These are phyloP conservation scores for Dolomedes plantarius DNA, from an alignment of 2,888 invertebrate genomes.

Conservation along the genomic window DNA sequence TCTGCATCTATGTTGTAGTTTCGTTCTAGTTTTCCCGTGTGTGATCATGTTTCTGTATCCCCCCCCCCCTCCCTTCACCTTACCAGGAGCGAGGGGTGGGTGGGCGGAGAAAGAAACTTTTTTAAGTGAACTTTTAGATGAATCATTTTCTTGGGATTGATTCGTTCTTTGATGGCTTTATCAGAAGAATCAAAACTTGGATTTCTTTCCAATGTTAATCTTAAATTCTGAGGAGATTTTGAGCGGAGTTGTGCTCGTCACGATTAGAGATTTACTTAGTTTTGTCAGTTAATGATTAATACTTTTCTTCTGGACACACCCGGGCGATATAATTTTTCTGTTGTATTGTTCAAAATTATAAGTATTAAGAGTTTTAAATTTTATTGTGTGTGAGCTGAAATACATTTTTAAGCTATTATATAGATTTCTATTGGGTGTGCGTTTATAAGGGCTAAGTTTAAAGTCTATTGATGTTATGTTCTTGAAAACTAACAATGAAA, in stretches of 20 bases:
- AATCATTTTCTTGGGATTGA: slow-evolving; percentile 4
- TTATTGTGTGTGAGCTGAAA: too few species aligned
- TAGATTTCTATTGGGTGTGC: too few species aligned
- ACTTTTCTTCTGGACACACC: neutral
- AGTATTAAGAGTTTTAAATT: too few species aligned
- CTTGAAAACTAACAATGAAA: too few species aligned
- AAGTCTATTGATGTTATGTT: too few species aligned
- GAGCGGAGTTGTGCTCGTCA: neutral
- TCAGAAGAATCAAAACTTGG: neutral
- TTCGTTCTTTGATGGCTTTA: slow-evolving; percentile 1
- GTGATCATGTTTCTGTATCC: slow-evolving; percentile 49
- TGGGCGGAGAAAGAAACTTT: slow-evolving; percentile 17
- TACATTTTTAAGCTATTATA: too few species aligned
- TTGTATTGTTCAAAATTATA: too few species aligned
- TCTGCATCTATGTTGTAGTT: slow-evolving; percentile 32
- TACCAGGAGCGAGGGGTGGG: neutral
- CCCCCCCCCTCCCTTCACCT: neutral
- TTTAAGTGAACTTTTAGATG: slow-evolving; percentile 50
- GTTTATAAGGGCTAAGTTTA: too few species aligned
- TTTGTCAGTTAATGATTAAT: neutral
- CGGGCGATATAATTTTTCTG: too few species aligned
- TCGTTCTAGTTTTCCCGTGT: slow-evolving; percentile 28
- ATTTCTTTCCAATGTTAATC: slow-evolving; percentile 9
- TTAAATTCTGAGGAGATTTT: neutral
- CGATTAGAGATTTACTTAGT: neutral